phyloP scores from a whole-genome alignment of 2,888 invertebrate genomes.

The Molanna angustata region DNA sequence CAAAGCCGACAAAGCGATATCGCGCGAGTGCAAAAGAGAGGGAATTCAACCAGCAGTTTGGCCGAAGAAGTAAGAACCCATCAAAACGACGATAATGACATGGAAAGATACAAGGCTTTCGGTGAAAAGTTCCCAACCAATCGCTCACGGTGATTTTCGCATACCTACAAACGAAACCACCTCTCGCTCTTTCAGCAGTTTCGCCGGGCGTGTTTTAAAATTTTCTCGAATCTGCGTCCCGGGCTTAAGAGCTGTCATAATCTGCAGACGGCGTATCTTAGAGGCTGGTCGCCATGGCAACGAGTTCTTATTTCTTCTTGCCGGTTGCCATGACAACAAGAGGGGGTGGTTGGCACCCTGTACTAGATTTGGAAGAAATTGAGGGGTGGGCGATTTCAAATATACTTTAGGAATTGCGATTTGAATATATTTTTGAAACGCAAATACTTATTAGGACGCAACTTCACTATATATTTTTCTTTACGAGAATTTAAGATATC shows the following conservation, averaged over 20 bases:
- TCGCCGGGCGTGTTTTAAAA: too few species aligned
- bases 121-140: neutral
- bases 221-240: neutral
- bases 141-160: too few species aligned
- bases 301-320: slow-evolving; percentile 32
- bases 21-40: slow-evolving; percentile 11
- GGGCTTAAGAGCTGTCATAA: slow-evolving; percentile 28
- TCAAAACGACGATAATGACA: neutral
- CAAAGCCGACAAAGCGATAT: neutral
- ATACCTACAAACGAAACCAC: too few species aligned
- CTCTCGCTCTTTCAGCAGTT: too few species aligned
- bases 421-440: too few species aligned
- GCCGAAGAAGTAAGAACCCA: neutral
- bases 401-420: too few species aligned
- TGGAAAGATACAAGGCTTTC: neutral
- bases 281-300: slow-evolving; percentile 29
- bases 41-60: slow-evolving; percentile 6
- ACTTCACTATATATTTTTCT: too few species aligned
- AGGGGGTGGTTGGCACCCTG: slow-evolving; percentile 15
- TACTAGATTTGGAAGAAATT: slow-evolving; percentile 6
- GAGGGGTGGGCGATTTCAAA: too few species aligned
- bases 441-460: too few species aligned
- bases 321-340: slow-evolving; percentile 29
- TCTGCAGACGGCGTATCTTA: slow-evolving; percentile 32
- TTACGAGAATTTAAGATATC: too few species aligned